Percentiles rank a stretch among this genome's conserved stretches.
Evolutionary conservation across 2,797 vertebrate species (phyloP).

Genomic region (Diglossa cyanea): DNA sequence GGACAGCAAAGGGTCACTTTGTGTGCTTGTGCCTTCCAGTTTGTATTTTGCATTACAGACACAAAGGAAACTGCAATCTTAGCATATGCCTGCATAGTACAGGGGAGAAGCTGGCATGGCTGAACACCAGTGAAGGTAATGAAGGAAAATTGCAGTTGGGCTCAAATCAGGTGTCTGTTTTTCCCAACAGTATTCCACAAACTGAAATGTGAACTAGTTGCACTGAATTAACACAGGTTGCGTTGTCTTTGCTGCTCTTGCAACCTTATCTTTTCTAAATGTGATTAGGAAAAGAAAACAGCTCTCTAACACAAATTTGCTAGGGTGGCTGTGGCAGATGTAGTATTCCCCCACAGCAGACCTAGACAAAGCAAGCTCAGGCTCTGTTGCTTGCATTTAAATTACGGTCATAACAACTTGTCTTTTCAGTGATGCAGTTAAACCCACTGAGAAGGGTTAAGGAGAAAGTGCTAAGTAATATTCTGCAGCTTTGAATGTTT

Average conservation of each 20-base stretch:
- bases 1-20: neutral
- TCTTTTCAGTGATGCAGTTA: neutral
- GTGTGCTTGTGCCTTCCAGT: neutral
- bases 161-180: neutral
- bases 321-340: neutral
- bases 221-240: neutral
- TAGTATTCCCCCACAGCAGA: neutral
- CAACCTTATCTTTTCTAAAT: neutral
- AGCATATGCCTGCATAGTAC: neutral
- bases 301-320: neutral
- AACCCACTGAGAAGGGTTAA: constrained; percentile 1
- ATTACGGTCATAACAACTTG: neutral
- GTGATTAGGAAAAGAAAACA: neutral
- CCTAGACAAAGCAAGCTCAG: neutral
- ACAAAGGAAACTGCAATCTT: neutral
- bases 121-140: neutral
- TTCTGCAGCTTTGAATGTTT: neutral
- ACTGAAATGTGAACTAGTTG: neutral
- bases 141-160: neutral
- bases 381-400: constrained; percentile 3
- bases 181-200: neutral
- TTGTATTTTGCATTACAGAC: neutral
- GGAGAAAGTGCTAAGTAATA: neutral
- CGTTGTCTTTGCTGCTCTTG: neutral
- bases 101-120: neutral